phyloP scores from a whole-genome alignment of 1,140 invertebrate genomes.

The Drosophila nigromelanica region DNA sequence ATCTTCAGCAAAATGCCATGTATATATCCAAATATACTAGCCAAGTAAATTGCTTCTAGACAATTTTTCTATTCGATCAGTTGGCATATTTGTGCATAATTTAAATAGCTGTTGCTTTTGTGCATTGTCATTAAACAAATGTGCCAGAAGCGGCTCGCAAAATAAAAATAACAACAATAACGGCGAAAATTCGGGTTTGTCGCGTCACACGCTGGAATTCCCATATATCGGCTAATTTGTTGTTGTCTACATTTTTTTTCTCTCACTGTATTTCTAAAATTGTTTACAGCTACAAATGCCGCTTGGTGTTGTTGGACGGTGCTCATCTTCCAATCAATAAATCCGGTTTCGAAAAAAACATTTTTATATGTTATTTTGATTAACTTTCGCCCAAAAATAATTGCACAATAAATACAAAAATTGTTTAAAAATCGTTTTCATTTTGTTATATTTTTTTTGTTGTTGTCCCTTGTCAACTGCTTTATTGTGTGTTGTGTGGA shows the following conservation, averaged over 20 bases:
- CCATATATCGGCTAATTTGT: slow-evolving; percentile 75
- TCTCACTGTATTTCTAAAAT: slow-evolving; percentile 66
- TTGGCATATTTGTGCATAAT: slow-evolving; percentile 52
- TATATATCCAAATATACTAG: slow-evolving; percentile 17
- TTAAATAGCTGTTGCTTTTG: slow-evolving; percentile 49
- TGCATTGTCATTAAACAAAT: slow-evolving; percentile 82
- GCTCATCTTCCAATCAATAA: slow-evolving; percentile 77
- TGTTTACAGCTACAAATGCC: slow-evolving; percentile 60
- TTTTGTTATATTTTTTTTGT: slow-evolving; percentile 22
- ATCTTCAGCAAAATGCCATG: slow-evolving; percentile 37
- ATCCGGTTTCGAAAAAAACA: slow-evolving; percentile 66
- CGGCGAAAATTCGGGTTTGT: slow-evolving; percentile 64
- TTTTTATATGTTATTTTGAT: slow-evolving; percentile 59
- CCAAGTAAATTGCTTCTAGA: slow-evolving; percentile 46
- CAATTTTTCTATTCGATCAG: slow-evolving; percentile 49
- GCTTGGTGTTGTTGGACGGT: slow-evolving; percentile 19
- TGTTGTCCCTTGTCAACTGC: slow-evolving; percentile 9
- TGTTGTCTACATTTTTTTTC: slow-evolving; percentile 52
- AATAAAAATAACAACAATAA: slow-evolving; percentile 31
- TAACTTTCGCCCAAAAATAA: slow-evolving; percentile 77
- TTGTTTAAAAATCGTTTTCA: slow-evolving; percentile 44
- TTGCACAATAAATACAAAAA: slow-evolving; percentile 73
- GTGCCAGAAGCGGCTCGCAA: slow-evolving; percentile 71
- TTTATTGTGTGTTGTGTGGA: slow-evolving; percentile 3
- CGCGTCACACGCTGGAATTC: slow-evolving; percentile 80